phyloP scores from a whole-genome alignment of 2,888 invertebrate genomes.

The Pilophorus perplexus region DNA sequence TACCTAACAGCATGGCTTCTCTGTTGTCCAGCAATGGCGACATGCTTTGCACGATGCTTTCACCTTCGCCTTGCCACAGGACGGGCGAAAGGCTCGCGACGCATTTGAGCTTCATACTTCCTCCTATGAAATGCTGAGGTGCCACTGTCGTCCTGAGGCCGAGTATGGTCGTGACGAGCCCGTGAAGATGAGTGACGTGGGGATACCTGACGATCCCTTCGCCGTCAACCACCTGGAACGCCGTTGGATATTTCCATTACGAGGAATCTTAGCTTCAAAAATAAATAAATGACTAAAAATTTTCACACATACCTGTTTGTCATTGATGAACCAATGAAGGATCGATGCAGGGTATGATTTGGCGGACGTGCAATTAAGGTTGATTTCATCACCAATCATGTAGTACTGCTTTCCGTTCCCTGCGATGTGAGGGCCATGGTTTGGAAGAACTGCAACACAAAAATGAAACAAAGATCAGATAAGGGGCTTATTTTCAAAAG shows the following conservation, averaged over 20 bases:
- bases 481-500: too few relatives aligned
- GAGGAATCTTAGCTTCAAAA: too few relatives aligned
- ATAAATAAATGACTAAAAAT: background rate
- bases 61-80: conserved; percentile 61
- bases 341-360: conserved; percentile 56
- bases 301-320: conserved; percentile 53
- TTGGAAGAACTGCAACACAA: conserved; percentile 53
- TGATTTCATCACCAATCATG: conserved; percentile 56
- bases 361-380: conserved; percentile 57
- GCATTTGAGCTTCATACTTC: conserved; percentile 63
- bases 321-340: conserved; percentile 58
- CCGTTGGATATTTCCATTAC: too few relatives aligned
- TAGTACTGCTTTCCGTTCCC: conserved; percentile 57
- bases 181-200: conserved; percentile 58
- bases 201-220: conserved; percentile 55
- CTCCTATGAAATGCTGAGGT: conserved; percentile 59
- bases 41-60: conserved; percentile 55
- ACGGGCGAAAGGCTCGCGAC: conserved; percentile 60
- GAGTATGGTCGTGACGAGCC: conserved; percentile 59
- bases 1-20: conserved; percentile 63
- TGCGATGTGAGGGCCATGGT: conserved; percentile 56
- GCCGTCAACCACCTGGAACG: conserved; percentile 53
- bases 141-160: conserved; percentile 59
- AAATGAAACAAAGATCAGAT: too few relatives aligned
- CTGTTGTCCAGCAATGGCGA: conserved; percentile 60